phyloP scores from a whole-genome alignment of 2,888 invertebrate species.

The Cepaea hortensis region DNA sequence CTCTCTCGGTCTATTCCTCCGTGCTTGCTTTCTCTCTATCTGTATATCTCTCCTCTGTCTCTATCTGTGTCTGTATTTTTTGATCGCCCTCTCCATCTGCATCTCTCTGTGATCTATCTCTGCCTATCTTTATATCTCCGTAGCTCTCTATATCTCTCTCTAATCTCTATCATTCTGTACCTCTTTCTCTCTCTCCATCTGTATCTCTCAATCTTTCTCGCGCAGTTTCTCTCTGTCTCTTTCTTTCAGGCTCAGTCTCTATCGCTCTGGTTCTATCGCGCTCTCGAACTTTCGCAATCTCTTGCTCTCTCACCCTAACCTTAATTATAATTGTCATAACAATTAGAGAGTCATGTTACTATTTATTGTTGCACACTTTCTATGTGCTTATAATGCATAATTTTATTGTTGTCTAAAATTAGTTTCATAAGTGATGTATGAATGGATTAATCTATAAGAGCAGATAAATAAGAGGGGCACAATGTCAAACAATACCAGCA shows the following conservation, averaged over 20 bases:
- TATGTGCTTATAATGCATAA: too few relatives aligned
- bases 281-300: background rate
- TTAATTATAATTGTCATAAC: too few relatives aligned
- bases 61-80: background rate
- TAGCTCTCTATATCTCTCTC: background rate
- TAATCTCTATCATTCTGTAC: background rate
- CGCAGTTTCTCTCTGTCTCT: too few relatives aligned
- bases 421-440: too few relatives aligned
- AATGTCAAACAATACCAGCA: too few relatives aligned
- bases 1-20: background rate
- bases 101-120: background rate
- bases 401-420: too few relatives aligned
- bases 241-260: background rate
- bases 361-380: too few relatives aligned
- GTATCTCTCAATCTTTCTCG: too few relatives aligned
- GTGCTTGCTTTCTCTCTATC: background rate
- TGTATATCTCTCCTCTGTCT: too few relatives aligned
- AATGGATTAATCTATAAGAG: too few relatives aligned
- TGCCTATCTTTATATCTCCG: background rate
- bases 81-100: background rate
- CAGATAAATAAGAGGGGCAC: too few relatives aligned
- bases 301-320: background rate
- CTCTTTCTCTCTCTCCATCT: background rate
- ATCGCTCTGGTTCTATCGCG: background rate
- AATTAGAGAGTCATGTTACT: too few relatives aligned